These are phyloP conservation scores for Psettodes erumei DNA, from an alignment of 2,113 vertebrate genomes.

Conservation along the genomic window DNA sequence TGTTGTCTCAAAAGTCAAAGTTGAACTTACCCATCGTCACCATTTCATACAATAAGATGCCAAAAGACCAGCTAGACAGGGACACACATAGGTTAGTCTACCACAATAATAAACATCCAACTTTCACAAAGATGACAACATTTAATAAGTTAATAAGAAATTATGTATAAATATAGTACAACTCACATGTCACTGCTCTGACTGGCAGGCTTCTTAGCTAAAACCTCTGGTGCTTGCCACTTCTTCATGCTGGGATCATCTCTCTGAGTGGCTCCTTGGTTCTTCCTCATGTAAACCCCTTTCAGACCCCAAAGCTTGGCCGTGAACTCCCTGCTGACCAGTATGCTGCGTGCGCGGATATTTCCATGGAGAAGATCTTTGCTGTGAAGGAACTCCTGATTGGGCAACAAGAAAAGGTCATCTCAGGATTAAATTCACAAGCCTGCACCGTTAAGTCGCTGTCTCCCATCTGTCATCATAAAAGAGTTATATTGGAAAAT, in stretches of 20 bases:
- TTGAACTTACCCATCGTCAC: slow-evolving; percentile 87
- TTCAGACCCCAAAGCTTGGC: slow-evolving; percentile 91
- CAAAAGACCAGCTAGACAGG: slow-evolving; percentile 91
- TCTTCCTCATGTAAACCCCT: slow-evolving; percentile 82
- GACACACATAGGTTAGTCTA: slow-evolving; percentile 25
- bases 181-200: slow-evolving; percentile 90
- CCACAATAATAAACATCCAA: background rate
- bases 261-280: slow-evolving; percentile 65
- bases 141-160: background rate
- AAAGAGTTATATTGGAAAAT: no score
- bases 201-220: slow-evolving; percentile 80
- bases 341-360: slow-evolving; percentile 88
- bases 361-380: slow-evolving; percentile 91
- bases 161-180: background rate
- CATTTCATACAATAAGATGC: slow-evolving; percentile 91
- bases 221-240: slow-evolving; percentile 92
- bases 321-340: slow-evolving; percentile 86
- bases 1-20: background rate
- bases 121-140: background rate
- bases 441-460: background rate
- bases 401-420: background rate
- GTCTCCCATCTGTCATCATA: no score
- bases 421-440: background rate
- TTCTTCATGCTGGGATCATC: slow-evolving; percentile 86
- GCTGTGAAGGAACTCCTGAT: slow-evolving; percentile 89